Percentiles rank a stretch among this genome's conserved stretches.
phyloP scores from a whole-genome alignment of 2,888 invertebrate genomes.

The Chirona hameri region DNA sequence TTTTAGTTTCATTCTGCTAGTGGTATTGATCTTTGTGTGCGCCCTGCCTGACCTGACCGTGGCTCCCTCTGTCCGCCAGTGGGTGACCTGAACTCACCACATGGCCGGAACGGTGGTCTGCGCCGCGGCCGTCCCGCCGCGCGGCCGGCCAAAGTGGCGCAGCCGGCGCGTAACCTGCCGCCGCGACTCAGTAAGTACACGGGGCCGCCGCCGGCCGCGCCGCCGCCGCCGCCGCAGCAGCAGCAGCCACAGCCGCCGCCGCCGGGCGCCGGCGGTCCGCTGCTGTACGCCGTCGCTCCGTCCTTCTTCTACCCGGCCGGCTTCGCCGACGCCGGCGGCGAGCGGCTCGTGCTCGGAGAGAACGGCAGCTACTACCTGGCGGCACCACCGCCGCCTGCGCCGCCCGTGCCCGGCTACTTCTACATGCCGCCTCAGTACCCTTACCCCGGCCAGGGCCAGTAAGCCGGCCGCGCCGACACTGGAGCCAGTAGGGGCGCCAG shows the following conservation, averaged over 20 bases:
- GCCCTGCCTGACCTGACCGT: background rate
- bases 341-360: background rate
- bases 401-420: background rate
- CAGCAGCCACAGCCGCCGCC: slow-evolving; percentile 3
- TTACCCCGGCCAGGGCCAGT: slow-evolving; percentile 89
- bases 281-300: background rate
- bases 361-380: slow-evolving; percentile 14
- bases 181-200: slow-evolving; percentile 6
- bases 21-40: too few species aligned
- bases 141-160: background rate
- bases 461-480: slow-evolving; percentile 73
- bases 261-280: background rate
- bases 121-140: slow-evolving; percentile 6
- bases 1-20: too few species aligned
- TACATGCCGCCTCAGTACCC: slow-evolving; percentile 49
- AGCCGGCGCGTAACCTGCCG: slow-evolving; percentile 22
- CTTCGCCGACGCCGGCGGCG: background rate
- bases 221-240: background rate
- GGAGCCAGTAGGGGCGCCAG: slow-evolving; percentile 28
- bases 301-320: slow-evolving; percentile 4
- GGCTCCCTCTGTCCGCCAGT: background rate
- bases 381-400: background rate
- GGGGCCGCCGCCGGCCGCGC: background rate
- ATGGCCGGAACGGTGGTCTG: background rate
- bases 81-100: background rate